phyloP scores from a whole-genome alignment of 2,888 invertebrate genomes.

The Cantharis flavilabris region DNA sequence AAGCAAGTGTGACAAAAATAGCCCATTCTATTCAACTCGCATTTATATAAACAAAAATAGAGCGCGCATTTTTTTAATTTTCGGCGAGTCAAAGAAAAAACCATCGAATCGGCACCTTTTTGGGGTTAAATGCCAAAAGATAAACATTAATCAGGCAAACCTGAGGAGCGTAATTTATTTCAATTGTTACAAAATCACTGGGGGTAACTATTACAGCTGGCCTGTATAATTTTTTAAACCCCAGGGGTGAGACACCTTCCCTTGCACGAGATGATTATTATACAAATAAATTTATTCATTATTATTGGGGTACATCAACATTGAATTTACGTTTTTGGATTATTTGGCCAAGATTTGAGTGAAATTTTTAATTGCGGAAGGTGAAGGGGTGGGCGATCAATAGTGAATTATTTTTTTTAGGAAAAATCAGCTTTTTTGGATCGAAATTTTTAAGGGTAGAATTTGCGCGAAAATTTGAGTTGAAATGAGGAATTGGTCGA shows the following conservation, averaged over 20 bases:
- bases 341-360: not conserved
- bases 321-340: not conserved
- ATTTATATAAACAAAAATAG: not conserved
- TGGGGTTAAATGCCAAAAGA: not conserved
- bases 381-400: not conserved
- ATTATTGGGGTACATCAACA: not conserved
- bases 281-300: not conserved
- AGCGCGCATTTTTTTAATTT: not conserved
- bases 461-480: no score
- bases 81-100: not conserved
- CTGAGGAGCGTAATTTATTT: not conserved
- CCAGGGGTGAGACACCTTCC: not conserved
- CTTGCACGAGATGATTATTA: not conserved
- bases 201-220: not conserved
- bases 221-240: not conserved
- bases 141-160: not conserved
- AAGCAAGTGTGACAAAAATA: not conserved
- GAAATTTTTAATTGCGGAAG: not conserved
- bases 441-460: not conserved
- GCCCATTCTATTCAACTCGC: not conserved
- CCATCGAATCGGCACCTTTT: not conserved
- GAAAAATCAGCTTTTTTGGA: not conserved
- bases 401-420: not conserved
- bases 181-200: conserved; percentile 3
- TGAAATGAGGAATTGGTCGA: not conserved